phyloP scores from a whole-genome alignment of 2,113 vertebrate genomes.

The Hiodon tergisus region DNA sequence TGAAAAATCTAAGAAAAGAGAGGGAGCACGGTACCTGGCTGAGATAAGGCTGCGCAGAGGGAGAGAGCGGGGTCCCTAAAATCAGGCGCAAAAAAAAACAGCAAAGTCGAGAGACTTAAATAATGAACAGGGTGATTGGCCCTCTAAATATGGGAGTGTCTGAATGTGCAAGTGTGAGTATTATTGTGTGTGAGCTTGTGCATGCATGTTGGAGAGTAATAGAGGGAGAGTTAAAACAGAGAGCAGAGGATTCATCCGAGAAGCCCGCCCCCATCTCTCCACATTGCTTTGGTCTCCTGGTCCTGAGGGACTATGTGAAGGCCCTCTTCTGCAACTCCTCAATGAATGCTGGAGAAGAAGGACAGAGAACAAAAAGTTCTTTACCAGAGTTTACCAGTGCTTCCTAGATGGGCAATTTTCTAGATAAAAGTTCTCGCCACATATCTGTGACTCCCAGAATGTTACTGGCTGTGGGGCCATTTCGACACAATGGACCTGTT shows the following conservation, averaged over 20 bases:
- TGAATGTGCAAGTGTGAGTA: background rate
- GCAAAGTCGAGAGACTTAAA: background rate
- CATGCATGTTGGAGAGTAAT: background rate
- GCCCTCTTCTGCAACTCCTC: constrained; percentile 63
- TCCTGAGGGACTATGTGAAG: constrained; percentile 35
- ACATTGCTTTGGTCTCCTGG: background rate
- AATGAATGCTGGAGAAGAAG: constrained; percentile 56
- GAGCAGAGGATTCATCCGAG: background rate
- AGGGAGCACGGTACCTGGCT: background rate
- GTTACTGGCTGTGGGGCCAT: no score
- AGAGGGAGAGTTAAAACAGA: background rate
- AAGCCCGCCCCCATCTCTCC: background rate
- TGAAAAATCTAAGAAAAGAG: background rate
- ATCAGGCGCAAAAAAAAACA: background rate
- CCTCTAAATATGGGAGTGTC: background rate
- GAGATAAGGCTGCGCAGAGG: constrained; percentile 3
- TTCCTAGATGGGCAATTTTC: no score
- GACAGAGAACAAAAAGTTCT: background rate
- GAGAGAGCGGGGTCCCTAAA: background rate
- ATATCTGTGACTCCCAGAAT: no score
- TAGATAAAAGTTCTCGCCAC: no score
- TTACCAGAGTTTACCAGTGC: no score
- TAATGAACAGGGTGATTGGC: background rate
- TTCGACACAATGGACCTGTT: no score
- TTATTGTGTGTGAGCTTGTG: background rate